Evolutionary conservation across 2,888 invertebrate species (phyloP).

Genomic region (Amblyjoppa proteus): DNA sequence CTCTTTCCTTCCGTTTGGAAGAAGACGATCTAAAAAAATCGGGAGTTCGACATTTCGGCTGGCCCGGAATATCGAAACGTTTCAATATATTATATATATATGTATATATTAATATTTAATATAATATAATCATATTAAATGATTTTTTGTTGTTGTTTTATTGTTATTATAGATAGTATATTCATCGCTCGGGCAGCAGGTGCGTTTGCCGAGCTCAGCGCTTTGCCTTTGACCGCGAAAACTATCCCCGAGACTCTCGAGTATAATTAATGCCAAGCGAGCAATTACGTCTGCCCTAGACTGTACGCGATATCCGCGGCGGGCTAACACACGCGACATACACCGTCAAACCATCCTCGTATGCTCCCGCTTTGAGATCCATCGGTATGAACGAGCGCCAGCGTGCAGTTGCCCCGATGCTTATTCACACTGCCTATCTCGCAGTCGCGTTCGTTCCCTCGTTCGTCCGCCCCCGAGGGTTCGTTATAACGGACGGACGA

Average conservation of each 20-base stretch:
- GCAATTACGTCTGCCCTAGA: slow-evolving; percentile 51
- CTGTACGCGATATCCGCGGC: slow-evolving; percentile 28
- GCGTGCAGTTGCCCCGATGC: slow-evolving; percentile 19
- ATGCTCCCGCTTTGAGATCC: slow-evolving; percentile 3
- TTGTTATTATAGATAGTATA: neutral
- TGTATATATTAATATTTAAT: too few relatives aligned
- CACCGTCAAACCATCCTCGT: neutral
- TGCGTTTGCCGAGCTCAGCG: slow-evolving; percentile 35
- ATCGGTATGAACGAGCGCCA: slow-evolving; percentile 28
- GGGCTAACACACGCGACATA: slow-evolving; percentile 26
- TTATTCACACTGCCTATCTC: slow-evolving; percentile 31
- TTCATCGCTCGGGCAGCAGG: slow-evolving; percentile 36
- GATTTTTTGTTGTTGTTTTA: neutral
- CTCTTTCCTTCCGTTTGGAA: too few relatives aligned
- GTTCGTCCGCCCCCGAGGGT: slow-evolving; percentile 15
- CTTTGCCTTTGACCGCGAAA: slow-evolving; percentile 66
- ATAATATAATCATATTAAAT: too few relatives aligned
- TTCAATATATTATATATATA: too few relatives aligned
- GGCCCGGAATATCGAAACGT: too few relatives aligned
- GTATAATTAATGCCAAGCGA: slow-evolving; percentile 62
- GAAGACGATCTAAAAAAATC: too few relatives aligned
- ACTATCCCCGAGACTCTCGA: slow-evolving; percentile 44
- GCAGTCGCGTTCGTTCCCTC: slow-evolving; percentile 26
- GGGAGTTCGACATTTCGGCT: too few relatives aligned
- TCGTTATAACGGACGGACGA: slow-evolving; percentile 57